Evolutionary conservation across 2,113 vertebrate species (phyloP).

Genomic region (Mohoua ochrocephala): DNA sequence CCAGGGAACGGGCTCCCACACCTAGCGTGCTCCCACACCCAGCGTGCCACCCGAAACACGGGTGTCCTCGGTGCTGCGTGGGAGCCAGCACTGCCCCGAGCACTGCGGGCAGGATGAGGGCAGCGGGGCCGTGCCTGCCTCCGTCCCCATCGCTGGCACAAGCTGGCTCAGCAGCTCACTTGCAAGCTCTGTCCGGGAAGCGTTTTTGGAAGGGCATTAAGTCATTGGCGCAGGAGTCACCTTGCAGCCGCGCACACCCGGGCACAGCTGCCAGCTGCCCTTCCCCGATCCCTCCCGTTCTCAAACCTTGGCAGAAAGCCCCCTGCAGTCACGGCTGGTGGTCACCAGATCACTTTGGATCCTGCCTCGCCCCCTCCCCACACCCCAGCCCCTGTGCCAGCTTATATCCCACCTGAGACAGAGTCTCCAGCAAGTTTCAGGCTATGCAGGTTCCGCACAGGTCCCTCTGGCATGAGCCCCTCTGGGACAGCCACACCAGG

Average conservation of each 20-base stretch:
- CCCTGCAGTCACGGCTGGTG: not conserved
- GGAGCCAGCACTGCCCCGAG: fast-evolving
- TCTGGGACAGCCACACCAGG: not conserved
- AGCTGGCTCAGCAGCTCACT: not conserved
- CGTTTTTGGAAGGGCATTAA: conserved; percentile 11
- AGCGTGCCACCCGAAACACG: fast-evolving
- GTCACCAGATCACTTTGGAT: not conserved
- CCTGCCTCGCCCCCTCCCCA: not conserved
- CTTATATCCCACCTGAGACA: not conserved
- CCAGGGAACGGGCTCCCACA: fast-evolving
- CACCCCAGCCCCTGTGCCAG: fast-evolving
- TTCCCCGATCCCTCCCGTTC: not conserved
- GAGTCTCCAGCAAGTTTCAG: not conserved
- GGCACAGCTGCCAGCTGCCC: not conserved
- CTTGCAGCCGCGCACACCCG: not conserved
- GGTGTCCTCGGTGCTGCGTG: fast-evolving
- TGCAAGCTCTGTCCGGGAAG: not conserved
- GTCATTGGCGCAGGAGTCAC: not conserved
- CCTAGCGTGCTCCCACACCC: not conserved
- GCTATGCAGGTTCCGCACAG: fast-evolving
- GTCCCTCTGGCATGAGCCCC: not conserved
- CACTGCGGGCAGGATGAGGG: fast-evolving
- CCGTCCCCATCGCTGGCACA: fast-evolving
- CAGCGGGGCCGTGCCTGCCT: fast-evolving
- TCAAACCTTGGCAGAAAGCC: not conserved